Conservation (phyloP, 2,113 vertebrate species). For the Benitochromis conjunctus region DNA sequence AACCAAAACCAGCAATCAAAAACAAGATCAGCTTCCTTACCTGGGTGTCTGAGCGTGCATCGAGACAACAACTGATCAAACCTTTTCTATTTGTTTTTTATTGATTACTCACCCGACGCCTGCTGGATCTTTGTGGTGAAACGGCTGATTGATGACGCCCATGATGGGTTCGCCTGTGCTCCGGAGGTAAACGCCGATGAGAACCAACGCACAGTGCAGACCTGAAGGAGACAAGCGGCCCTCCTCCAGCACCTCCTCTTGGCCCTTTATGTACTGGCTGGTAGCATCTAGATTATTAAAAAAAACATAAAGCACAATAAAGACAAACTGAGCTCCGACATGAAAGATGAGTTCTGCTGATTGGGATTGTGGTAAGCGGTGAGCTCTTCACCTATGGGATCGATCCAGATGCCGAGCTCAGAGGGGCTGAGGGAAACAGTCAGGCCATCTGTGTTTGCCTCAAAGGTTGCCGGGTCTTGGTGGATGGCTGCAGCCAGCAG, state of each 20-base stretch:
- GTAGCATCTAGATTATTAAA: constrained; percentile 67
- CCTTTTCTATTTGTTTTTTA: not conserved
- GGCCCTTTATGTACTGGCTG: constrained; percentile 74
- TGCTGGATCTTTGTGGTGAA: constrained; percentile 63
- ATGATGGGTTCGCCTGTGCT: constrained; percentile 74
- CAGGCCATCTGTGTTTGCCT: constrained; percentile 43
- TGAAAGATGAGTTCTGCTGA: not conserved
- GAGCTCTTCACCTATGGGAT: constrained; percentile 72
- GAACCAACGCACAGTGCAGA: constrained; percentile 77
- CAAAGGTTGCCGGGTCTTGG: constrained; percentile 52
- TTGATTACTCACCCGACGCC: constrained; percentile 51
- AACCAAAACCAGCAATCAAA: not conserved
- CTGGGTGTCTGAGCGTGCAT: not conserved
- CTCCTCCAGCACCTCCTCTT: constrained; percentile 53
- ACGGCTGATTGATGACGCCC: constrained; percentile 82
- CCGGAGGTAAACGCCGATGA: constrained; percentile 78
- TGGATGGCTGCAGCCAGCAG: constrained; percentile 72
- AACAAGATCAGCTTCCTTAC: not conserved
- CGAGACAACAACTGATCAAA: not conserved
- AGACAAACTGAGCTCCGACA: not conserved
- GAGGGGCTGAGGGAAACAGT: constrained; percentile 52
- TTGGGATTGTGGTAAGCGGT: not conserved
- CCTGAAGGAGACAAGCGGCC: constrained; percentile 67
- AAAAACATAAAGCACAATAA: not conserved
- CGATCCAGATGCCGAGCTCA: constrained; percentile 77